phyloP scores from a whole-genome alignment of 1,140 invertebrate species.

The Bradysia coprophila region DNA sequence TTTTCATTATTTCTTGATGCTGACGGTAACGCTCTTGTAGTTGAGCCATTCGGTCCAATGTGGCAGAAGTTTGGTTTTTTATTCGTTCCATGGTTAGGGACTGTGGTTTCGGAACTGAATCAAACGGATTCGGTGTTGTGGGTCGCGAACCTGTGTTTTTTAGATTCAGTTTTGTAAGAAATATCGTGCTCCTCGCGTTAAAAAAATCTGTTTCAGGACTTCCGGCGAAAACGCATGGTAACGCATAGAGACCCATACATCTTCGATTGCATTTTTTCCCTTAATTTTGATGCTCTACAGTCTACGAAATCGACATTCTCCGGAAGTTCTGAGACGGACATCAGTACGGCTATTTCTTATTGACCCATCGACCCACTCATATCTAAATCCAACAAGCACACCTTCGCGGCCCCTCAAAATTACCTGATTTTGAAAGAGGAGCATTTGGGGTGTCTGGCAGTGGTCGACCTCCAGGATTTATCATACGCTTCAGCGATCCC shows the following conservation, averaged over 20 bases:
- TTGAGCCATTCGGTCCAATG: conserved; percentile 22
- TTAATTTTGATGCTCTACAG: no score
- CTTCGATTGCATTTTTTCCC: no score
- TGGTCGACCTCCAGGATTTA: conserved; percentile 15
- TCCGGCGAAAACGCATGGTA: no score
- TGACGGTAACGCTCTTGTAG: conserved; percentile 42
- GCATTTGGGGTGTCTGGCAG: conserved; percentile 20
- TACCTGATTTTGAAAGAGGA: not conserved
- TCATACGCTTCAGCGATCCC: not conserved
- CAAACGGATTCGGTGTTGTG: conserved; percentile 20
- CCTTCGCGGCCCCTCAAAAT: no score
- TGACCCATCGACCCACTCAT: no score
- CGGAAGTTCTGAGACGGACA: no score
- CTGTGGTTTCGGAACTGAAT: conserved; percentile 18
- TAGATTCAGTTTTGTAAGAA: not conserved
- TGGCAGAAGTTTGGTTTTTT: conserved; percentile 20
- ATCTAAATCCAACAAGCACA: not conserved
- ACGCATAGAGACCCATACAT: no score
- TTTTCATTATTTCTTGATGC: conserved; percentile 37
- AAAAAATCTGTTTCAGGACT: no score
- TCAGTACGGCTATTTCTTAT: no score
- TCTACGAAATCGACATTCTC: no score
- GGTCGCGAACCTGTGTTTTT: conserved; percentile 14
- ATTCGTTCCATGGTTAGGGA: conserved; percentile 23
- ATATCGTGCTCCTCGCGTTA: no score